Evolutionary conservation across 2,797 vertebrate species (phyloP), one percentile per base, ranked within the genome.

Genomic region (Epinephelus coioides): DNA sequence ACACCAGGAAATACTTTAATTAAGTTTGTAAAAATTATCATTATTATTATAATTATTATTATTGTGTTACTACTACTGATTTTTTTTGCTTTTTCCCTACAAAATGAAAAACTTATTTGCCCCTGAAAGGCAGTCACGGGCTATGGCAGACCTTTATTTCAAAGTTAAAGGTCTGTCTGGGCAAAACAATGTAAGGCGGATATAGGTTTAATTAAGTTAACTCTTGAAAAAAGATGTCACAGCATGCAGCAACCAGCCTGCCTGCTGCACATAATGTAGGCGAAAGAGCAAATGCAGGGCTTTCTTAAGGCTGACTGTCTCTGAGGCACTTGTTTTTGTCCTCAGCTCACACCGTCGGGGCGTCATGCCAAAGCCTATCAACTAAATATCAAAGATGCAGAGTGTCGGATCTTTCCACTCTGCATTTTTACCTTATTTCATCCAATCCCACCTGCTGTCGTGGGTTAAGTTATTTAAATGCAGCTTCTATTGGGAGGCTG

Each of bases 401-500:
- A 95, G 95, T 95, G 94, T 95, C 90, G 88, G 95, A 92, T 95
- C 92, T 87, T 84, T 91, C 81, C 92, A 92, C 93, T 96, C 94
- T 96, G 94, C 96, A 96, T 96, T 95, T 96, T 94, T 93, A 95
- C 95, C 97, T 91, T 95, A 93, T 95, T 95, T 94, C 91, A 86
- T 91, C 92, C 91, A 30, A 54, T 93, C 95, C 97, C 97, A 98
- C 97, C 97, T 97, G 97, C 97, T 97, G 97, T 95, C 96, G 86
- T 94, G 94, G 95, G 95, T 96, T 96, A 97, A 97, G 95, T 97
- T 96, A 96, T 97, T 96, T 95, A 93, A 96, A 97, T 95, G 94
- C 94, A 93, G 95, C 95, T 96, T 96, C 95, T 95, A 94, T 95
- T 86, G 89, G 93, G 95, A 94, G 86, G 91, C 90, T 90, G 93